A percentile compares a stretch with the other conserved stretches of the same genome.
Conservation (phyloP, 1,140 invertebrate genomes). For the Varroa destructor region DNA sequence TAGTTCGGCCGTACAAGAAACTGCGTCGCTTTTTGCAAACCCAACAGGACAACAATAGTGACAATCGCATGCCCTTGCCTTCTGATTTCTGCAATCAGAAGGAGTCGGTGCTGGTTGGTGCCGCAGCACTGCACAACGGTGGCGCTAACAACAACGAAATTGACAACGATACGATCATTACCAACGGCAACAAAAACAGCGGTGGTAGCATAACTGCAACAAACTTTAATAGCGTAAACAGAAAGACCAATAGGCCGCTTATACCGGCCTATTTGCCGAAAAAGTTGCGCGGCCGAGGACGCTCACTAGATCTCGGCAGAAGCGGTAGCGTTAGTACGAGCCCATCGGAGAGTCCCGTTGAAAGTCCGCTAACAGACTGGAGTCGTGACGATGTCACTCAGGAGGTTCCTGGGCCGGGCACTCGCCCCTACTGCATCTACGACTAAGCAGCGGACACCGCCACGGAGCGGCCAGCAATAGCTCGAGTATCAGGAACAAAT, state of each 20-base stretch:
- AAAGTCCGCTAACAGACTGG: background rate
- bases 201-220: no score
- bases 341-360: conserved; percentile 1
- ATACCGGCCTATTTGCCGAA: conserved; percentile 11
- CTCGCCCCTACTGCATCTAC: conserved; percentile 4
- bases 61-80: background rate
- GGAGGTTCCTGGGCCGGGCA: background rate
- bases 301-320: background rate
- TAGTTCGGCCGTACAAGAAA: conserved; percentile 24
- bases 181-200: no score
- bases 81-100: no score
- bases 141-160: no score
- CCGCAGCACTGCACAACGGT: no score
- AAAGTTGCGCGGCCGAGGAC: background rate
- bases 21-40: conserved; percentile 11
- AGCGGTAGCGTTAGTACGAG: conserved; percentile 5
- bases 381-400: conserved; percentile 8
- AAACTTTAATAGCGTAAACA: no score
- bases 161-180: no score
- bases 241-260: no score
- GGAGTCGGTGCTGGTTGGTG: no score
- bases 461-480: no score
- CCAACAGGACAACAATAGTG: background rate
- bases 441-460: background rate
- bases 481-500: no score